phyloP scores from a whole-genome alignment of 2,888 invertebrate genomes.

The Oscheius sp. region DNA sequence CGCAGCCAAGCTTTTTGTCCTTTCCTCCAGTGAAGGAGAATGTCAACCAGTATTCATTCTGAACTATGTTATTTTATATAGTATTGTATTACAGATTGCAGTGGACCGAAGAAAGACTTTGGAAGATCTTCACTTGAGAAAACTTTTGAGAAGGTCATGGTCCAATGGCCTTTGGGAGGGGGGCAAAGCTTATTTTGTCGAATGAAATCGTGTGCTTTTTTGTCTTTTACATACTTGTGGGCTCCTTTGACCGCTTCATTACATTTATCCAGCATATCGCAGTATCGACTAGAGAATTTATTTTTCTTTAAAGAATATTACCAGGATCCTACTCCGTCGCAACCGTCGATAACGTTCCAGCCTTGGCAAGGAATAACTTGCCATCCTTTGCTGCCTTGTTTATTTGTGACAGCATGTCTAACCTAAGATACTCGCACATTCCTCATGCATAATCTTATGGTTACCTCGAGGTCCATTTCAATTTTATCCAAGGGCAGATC shows the following conservation, averaged over 20 bases:
- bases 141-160: slow-evolving; percentile 70
- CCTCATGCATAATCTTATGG: background rate
- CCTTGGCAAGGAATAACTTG: slow-evolving; percentile 70
- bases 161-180: slow-evolving; percentile 68
- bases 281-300: slow-evolving; percentile 64
- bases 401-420: slow-evolving; percentile 68
- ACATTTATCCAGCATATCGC: slow-evolving; percentile 70
- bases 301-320: slow-evolving; percentile 1
- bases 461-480: slow-evolving; percentile 69
- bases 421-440: slow-evolving; percentile 35
- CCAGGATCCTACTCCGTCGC: slow-evolving; percentile 70
- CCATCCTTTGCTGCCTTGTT: slow-evolving; percentile 68
- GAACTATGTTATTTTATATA: no score
- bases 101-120: slow-evolving; percentile 70
- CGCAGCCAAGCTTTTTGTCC: slow-evolving; percentile 68
- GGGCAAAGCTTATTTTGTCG: slow-evolving; percentile 61
- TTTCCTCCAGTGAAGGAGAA: slow-evolving; percentile 70
- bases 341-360: slow-evolving; percentile 70
- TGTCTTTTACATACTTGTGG: slow-evolving; percentile 68
- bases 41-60: slow-evolving; percentile 71
- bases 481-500: slow-evolving; percentile 69
- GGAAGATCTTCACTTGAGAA: slow-evolving; percentile 70
- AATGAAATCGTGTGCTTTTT: slow-evolving; percentile 64
- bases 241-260: slow-evolving; percentile 69
- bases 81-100: slow-evolving; percentile 63